Evolutionary conservation across 2,888 invertebrate genomes (phyloP).

Genomic region (Congeria kusceri): DNA sequence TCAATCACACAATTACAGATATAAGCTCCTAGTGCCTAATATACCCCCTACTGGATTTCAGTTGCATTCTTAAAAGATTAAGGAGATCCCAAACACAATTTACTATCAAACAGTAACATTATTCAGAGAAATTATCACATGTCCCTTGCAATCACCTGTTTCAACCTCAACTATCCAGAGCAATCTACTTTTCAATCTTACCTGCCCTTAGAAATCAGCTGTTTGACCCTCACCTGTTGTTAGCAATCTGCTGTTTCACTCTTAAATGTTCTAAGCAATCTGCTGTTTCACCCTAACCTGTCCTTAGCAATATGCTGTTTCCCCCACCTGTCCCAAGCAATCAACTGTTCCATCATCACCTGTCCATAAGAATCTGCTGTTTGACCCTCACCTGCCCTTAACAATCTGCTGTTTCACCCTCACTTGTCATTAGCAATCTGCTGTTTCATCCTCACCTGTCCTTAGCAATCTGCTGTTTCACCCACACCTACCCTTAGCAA

Average conservation of each 20-base stretch:
- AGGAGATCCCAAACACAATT: no score
- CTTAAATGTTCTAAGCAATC: constrained; percentile 92
- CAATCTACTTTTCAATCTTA: constrained; percentile 89
- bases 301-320: no score
- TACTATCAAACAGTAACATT: constrained; percentile 89
- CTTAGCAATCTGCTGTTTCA: constrained; percentile 89
- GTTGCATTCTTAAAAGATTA: no score
- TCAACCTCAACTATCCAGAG: constrained; percentile 87
- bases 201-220: constrained; percentile 91
- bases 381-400: constrained; percentile 39
- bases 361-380: constrained; percentile 87
- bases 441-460: constrained; percentile 90
- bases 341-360: constrained; percentile 89
- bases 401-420: no score
- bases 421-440: constrained; percentile 89
- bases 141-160: constrained; percentile 87
- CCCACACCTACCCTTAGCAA: constrained; percentile 36
- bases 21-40: no score
- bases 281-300: constrained; percentile 90
- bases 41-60: no score
- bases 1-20: no score
- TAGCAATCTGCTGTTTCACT: constrained; percentile 74
- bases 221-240: constrained; percentile 88
- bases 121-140: constrained; percentile 87
- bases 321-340: constrained; percentile 88